Conservation (phyloP, 2,888 invertebrate genomes). For the Dugesia japonica region DNA sequence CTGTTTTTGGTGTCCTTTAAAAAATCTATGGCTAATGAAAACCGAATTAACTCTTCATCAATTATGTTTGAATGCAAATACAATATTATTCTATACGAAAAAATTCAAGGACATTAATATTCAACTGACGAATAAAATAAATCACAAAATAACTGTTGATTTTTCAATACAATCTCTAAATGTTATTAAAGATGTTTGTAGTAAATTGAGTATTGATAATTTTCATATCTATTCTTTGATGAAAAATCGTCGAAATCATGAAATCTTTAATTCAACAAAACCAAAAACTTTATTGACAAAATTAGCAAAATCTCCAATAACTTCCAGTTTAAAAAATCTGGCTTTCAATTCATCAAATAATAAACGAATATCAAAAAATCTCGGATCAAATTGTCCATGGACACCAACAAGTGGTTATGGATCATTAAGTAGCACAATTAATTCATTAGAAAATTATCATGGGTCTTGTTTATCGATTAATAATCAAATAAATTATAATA, state of each 20-base stretch:
- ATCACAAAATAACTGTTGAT: not conserved
- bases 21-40: not conserved
- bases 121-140: not conserved
- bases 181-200: not conserved
- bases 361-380: not conserved
- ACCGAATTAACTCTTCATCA: constrained; percentile 15
- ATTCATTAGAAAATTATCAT: not conserved
- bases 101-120: not conserved
- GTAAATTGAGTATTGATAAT: not conserved
- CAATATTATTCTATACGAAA: not conserved
- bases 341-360: not conserved
- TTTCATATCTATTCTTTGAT: not conserved
- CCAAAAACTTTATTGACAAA: not conserved
- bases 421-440: not conserved
- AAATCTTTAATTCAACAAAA: not conserved
- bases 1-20: not conserved
- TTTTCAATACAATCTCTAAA: not conserved
- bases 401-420: not conserved
- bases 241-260: not conserved
- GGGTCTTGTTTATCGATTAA: constrained; percentile 2
- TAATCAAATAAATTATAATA: not conserved
- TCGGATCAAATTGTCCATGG: not conserved
- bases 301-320: not conserved
- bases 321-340: not conserved
- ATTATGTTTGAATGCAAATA: not conserved